phyloP scores from a whole-genome alignment of 2,113 vertebrate genomes.

The Hemicordylus capensis region DNA sequence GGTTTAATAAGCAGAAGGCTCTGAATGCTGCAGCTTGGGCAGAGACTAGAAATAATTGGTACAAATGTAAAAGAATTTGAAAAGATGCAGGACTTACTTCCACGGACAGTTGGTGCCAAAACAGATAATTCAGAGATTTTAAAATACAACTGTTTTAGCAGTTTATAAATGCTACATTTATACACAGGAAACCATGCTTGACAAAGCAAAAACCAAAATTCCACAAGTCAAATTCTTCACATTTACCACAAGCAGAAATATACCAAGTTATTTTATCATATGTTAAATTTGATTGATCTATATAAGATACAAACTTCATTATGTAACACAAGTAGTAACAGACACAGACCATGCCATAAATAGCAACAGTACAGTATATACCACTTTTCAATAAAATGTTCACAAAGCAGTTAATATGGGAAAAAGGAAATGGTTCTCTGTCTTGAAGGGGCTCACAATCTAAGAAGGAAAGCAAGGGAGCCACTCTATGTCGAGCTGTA shows the following conservation, averaged over 20 bases:
- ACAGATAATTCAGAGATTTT: conserved; percentile 59
- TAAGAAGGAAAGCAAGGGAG: too few relatives aligned
- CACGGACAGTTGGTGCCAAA: conserved; percentile 44
- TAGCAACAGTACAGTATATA: too few relatives aligned
- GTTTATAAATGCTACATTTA: not conserved
- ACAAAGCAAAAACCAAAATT: not conserved
- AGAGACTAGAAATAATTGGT: conserved; percentile 46
- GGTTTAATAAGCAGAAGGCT: conserved; percentile 58
- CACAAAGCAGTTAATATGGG: too few relatives aligned
- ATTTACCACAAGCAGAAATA: not conserved
- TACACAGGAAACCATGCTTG: not conserved
- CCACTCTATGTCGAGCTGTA: too few relatives aligned
- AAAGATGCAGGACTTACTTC: conserved; percentile 42
- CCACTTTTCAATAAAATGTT: too few relatives aligned
- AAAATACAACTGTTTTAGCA: conserved; percentile 41
- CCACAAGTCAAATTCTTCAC: not conserved
- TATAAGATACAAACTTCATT: not conserved
- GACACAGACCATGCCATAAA: not conserved
- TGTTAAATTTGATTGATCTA: too few relatives aligned
- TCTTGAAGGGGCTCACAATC: too few relatives aligned
- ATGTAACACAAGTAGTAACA: not conserved
- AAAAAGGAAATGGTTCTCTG: too few relatives aligned
- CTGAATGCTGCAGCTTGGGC: conserved; percentile 31
- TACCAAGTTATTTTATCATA: not conserved
- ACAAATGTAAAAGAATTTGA: conserved; percentile 59